Evolutionary conservation across 2,113 vertebrate genomes (phyloP), one percentile per base, ranked within the genome.

Genomic region (Eonycteris spelaea): DNA sequence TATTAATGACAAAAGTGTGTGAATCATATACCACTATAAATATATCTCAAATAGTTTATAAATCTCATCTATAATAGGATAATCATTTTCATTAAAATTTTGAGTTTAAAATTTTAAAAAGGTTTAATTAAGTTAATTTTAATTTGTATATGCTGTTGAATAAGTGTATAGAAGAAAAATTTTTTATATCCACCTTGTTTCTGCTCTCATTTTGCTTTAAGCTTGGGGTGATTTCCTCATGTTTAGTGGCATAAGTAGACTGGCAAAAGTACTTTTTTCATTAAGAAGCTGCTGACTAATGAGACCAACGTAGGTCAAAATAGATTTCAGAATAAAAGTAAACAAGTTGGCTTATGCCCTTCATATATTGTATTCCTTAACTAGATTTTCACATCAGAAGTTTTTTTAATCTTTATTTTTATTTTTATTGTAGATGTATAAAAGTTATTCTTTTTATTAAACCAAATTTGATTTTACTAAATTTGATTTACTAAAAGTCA

Each of bases 51-150:
- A 59, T 89, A 43, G 9, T 65, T 85, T 75, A 71, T 89, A 91
- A 84, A 77, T 80, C 7, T 74, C 70, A 88, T 88, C 28, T 85
- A 9, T 93, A 51, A 28, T 51, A 40, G 26, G 59, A 28, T 45
- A 70, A 53, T 74, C 38, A 43, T 90, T 93, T 95, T 88, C 33
- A 94, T 93, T 91, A 55, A 84, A 86, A 82, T 61, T 63, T n/a
- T 90, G n/a, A 80, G 6, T 70, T 82, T 91, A 77, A 91, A 33
- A 5, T 6, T 82, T 19, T 92, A 13, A 70, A 71, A 85, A 45
- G 6, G 6, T 77, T 92, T 70, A 33, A 45, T 79, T 83, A 59
- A 38, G 21, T 45, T 19, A 79, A 4, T 35, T 68, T 89, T 84
- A 71, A 40, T 71, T 43, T 90, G 67, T 77, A 16, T 88, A 35